These are phyloP conservation scores for Dufourea novaeangliae DNA, from an alignment of 1,140 invertebrate species.

Conservation along the genomic window DNA sequence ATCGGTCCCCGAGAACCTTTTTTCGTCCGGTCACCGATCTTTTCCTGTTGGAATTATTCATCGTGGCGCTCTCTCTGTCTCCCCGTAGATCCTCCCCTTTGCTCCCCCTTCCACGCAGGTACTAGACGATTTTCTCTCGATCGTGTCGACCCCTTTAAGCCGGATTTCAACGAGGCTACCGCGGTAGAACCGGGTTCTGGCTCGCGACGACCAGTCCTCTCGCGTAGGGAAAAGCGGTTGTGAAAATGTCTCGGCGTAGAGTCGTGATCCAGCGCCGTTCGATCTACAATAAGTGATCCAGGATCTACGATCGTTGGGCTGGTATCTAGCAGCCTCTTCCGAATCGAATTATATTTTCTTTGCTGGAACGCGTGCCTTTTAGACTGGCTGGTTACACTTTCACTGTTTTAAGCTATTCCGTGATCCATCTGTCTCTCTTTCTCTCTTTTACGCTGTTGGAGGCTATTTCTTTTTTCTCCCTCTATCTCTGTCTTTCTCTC, in stretches of 20 bases:
- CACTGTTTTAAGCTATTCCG: conserved; percentile 6
- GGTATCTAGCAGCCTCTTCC: conserved; percentile 14
- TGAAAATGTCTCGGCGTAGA: conserved; percentile 70
- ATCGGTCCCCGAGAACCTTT: neutral
- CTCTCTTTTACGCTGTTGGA: too few relatives aligned
- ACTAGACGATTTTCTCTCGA: conserved; percentile 33
- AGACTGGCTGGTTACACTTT: conserved; percentile 2
- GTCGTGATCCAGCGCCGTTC: conserved; percentile 9
- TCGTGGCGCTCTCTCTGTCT: neutral
- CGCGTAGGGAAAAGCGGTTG: conserved; percentile 74
- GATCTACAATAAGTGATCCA: conserved; percentile 46
- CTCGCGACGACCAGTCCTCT: conserved; percentile 66
- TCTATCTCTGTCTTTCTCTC: neutral
- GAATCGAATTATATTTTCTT: conserved; percentile 20
- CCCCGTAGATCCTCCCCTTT: neutral
- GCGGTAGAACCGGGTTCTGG: conserved; percentile 62
- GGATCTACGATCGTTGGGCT: conserved; percentile 30
- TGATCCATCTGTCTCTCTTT: neutral
- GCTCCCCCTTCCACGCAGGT: neutral
- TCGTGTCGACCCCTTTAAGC: conserved; percentile 65
- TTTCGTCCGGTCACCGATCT: neutral
- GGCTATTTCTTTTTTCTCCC: too few relatives aligned
- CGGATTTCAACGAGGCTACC: conserved; percentile 66
- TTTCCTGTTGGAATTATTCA: conserved; percentile 6
- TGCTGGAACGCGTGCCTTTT: neutral